phyloP scores from a whole-genome alignment of 2,113 vertebrate species.

The Silurus meridionalis region DNA sequence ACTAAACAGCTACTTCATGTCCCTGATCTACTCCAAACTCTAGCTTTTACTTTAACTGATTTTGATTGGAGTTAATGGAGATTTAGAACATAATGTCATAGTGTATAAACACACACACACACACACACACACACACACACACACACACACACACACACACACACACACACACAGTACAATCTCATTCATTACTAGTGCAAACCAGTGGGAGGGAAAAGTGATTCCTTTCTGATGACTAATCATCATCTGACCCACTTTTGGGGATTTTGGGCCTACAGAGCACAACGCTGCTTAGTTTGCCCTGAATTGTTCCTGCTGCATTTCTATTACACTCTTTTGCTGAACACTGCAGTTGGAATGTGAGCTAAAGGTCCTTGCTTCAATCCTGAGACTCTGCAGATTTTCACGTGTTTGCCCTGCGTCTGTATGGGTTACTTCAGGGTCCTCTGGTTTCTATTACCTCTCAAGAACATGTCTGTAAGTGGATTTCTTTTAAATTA shows the following conservation, averaged over 20 bases:
- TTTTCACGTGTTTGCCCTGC: too few species aligned
- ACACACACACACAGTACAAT: not conserved
- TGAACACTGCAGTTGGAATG: not conserved
- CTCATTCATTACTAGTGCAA: slow-evolving; percentile 41
- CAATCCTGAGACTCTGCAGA: not conserved
- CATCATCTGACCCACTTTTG: slow-evolving; percentile 41
- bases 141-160: not conserved
- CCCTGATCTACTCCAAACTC: not conserved
- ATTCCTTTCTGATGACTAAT: slow-evolving; percentile 52
- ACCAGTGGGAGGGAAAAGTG: slow-evolving; percentile 30
- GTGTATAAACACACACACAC: not conserved
- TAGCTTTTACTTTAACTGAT: not conserved
- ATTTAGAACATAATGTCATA: slow-evolving; percentile 25
- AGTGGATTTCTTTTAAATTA: not conserved
- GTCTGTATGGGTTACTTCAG: not conserved
- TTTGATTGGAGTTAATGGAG: not conserved
- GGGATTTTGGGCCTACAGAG: slow-evolving; percentile 27
- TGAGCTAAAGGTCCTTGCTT: not conserved
- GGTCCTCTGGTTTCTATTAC: not conserved
- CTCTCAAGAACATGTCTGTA: not conserved
- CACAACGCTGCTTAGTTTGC: slow-evolving; percentile 27
- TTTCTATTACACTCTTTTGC: not conserved
- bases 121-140: not conserved
- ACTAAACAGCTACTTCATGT: not conserved
- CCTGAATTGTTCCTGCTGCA: not conserved